Evolutionary conservation across 1,140 invertebrate genomes (phyloP), one percentile per base, ranked within the genome.

Genomic region (Penaeus vannamei): DNA sequence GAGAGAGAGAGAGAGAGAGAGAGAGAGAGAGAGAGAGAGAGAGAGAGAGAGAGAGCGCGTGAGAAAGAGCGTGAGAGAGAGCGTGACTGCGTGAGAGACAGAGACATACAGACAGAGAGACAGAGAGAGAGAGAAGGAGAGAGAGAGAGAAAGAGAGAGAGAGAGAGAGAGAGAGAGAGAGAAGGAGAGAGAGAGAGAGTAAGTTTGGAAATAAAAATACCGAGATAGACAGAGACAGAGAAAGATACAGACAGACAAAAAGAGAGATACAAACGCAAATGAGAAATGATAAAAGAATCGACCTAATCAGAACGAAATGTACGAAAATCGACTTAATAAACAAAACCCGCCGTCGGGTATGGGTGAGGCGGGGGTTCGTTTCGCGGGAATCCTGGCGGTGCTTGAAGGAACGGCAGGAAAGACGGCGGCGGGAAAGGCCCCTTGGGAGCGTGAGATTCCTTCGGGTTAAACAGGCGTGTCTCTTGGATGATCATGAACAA

Each of bases 81-180:
- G 82, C 22, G 82, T 64, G 60, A 5, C n/a, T 62, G n/a, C 61
- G 82, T 32, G 61, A 69, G 83, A 64, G 26, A 69, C 20, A 84
- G 61, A 36, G 83, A 64, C 26, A 84, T 61, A 61, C 1, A 84
- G 32, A 66, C 19, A 69, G 61, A 84, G 61, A 66, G 83, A 84
- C 7, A 84, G 83, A 84, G n/a, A 72, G 19, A 72, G 69, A 72
- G 32, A 22, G 32, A 26, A 2, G 4, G 19, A 17, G 32, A n/a
- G 61, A 84, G 83, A 84, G 61, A 84, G 83, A 84, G 61, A 84
- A 26, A 84, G 61, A 84, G 61, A 64, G 83, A 36, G 14, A 84
- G 83, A 7, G 14, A 84, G 83, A 69, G 36, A 64, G 83, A 23
- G 81, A 23, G 60, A 42, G 20, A 14, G 12, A 72, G 66, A n/a